Percentiles rank a stretch among this genome's conserved stretches.
Conservation (phyloP, 2,797 vertebrate species). For the Bufotes viridis region DNA sequence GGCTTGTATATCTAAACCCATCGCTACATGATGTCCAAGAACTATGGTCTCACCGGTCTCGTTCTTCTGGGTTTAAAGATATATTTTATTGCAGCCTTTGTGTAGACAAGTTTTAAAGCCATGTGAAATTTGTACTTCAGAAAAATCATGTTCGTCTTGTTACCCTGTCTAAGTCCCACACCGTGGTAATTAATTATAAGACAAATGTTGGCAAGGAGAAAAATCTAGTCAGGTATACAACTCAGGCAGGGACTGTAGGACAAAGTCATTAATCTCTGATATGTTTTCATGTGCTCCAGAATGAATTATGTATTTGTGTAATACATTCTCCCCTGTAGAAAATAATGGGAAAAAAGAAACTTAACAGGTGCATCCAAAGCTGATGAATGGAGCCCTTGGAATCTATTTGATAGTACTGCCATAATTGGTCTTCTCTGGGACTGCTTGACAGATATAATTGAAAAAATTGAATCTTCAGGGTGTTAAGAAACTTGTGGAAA, state of each 20-base stretch:
- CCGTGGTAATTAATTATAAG: slow-evolving; percentile 62
- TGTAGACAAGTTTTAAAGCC: slow-evolving; percentile 38
- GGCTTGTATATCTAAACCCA: background rate
- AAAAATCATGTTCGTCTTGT: slow-evolving; percentile 59
- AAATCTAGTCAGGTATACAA: slow-evolving; percentile 53
- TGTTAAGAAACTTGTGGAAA: slow-evolving; percentile 18
- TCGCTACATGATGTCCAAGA: background rate
- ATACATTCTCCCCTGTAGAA: slow-evolving; percentile 51
- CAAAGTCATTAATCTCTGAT: slow-evolving; percentile 58
- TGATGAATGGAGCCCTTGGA: slow-evolving; percentile 58
- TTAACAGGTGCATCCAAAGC: slow-evolving; percentile 60
- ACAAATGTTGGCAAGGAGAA: slow-evolving; percentile 60
- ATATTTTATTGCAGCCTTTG: slow-evolving; percentile 41
- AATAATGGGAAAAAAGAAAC: slow-evolving; percentile 54
- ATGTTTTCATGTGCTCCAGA: slow-evolving; percentile 53
- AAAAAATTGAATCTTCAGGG: slow-evolving; percentile 57
- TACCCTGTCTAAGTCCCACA: slow-evolving; percentile 51
- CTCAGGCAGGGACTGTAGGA: slow-evolving; percentile 58
- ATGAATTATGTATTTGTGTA: slow-evolving; percentile 60
- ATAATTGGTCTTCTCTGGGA: slow-evolving; percentile 59
- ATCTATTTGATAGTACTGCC: slow-evolving; percentile 56
- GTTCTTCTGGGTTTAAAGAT: slow-evolving; percentile 31
- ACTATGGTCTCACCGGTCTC: slow-evolving; percentile 11
- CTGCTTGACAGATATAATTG: slow-evolving; percentile 57
- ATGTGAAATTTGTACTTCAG: slow-evolving; percentile 52